Conservation (phyloP, 2,113 vertebrate species). For the Dasyprocta punctata region DNA sequence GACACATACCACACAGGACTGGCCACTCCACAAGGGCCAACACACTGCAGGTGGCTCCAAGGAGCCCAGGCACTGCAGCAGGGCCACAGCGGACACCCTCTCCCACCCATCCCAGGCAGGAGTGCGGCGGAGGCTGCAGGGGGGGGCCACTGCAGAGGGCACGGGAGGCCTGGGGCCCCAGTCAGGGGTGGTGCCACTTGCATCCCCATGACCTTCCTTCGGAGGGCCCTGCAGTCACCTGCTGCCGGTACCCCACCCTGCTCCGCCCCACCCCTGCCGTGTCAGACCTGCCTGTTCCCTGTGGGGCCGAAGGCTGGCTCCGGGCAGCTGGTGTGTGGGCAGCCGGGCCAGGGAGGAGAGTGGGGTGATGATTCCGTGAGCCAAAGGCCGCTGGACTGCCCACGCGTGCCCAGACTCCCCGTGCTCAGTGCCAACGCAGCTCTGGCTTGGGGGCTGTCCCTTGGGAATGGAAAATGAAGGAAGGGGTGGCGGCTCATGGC, state of each 20-base stretch:
- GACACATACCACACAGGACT: neutral
- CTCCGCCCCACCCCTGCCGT: neutral
- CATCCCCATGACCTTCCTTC: neutral
- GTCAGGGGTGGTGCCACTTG: neutral
- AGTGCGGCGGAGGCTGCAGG: neutral
- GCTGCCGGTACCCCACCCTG: neutral
- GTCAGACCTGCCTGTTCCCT: neutral
- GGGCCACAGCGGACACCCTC: neutral
- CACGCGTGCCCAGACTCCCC: no score
- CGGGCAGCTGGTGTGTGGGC: conserved; percentile 80
- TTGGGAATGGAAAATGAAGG: neutral
- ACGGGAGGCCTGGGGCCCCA: neutral
- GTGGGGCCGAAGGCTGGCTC: conserved; percentile 10
- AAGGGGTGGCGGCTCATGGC: neutral
- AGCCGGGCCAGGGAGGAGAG: conserved; percentile 10
- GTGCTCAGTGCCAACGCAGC: no score
- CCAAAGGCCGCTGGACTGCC: conserved; percentile 66
- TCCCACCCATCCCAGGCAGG: neutral
- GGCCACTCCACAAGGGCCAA: neutral
- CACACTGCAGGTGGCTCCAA: neutral
- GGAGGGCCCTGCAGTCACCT: neutral
- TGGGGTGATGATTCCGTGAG: neutral
- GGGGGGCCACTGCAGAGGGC: neutral
- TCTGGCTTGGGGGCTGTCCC: no score
- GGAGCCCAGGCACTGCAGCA: neutral